A percentile compares a stretch with the other conserved stretches of the same genome.
Evolutionary conservation across 2,888 invertebrate species (phyloP).

Genomic region (Chironomus tentans): DNA sequence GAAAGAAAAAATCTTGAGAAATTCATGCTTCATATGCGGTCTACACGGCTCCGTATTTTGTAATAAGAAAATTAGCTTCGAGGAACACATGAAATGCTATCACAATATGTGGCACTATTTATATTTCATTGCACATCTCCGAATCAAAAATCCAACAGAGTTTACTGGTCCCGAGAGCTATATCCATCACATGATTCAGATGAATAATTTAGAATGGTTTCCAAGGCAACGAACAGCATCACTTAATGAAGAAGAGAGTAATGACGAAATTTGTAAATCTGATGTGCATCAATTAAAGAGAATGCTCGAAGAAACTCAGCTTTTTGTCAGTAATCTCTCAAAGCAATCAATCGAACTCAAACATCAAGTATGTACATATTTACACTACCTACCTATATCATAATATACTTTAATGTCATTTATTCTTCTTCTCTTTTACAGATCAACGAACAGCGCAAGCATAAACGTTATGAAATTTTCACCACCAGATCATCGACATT

Average conservation of each 20-base stretch:
- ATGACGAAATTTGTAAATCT: conserved; percentile 81
- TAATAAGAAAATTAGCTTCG: conserved; percentile 59
- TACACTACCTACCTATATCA: not conserved
- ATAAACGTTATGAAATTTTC: conserved; percentile 79
- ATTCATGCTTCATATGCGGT: conserved; percentile 98
- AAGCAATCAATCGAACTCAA: conserved; percentile 80
- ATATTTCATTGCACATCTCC: conserved; percentile 93
- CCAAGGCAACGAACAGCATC: conserved; percentile 95
- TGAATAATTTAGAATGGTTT: conserved; percentile 48
- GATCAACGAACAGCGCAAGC: conserved; percentile 94
- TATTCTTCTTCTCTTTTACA: conserved; percentile 35
- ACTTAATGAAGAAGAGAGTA: conserved; percentile 67
- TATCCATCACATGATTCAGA: conserved; percentile 84
- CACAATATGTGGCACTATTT: conserved; percentile 99
- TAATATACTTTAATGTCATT: not conserved
- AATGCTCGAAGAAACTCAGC: conserved; percentile 75
- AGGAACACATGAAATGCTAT: conserved; percentile 94
- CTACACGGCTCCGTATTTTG: conserved; percentile 80
- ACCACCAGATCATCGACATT: conserved; percentile 47
- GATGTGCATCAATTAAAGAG: conserved; percentile 79
- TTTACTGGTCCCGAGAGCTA: conserved; percentile 99
- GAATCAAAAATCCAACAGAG: conserved; percentile 93
- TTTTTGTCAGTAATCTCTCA: conserved; percentile 62
- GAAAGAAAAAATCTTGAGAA: conserved; percentile 93
- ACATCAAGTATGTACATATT: conserved; percentile 55